Evolutionary conservation across 2,797 vertebrate genomes (phyloP), one percentile per base, ranked within the genome.

Genomic region (Coregonus ussuriensis): DNA sequence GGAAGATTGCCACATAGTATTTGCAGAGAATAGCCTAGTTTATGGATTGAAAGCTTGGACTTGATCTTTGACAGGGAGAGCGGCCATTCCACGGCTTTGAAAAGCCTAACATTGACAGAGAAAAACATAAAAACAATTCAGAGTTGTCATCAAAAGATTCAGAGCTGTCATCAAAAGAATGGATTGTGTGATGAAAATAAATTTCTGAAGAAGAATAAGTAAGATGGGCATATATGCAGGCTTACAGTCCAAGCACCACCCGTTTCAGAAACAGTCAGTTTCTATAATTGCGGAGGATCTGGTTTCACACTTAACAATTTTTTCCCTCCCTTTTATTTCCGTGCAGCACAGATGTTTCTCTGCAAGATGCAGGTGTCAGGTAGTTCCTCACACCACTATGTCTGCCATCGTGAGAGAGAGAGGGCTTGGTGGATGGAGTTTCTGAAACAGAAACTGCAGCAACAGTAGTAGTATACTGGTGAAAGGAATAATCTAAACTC

Each of bases 281-380:
- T 72, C 52, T 56, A 15, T 80, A 63, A 63, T 2, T 35, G 56
- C 82, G 76, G 62, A 69, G 71, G 81, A 76, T 89, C 86, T 87
- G 88, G 84, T 90, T 92, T 91, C 88, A 85, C 86, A 88, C 86
- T 56, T 56, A 65, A 31, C 29, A 4, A 78, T 79, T 84, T 88
- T 85, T 29, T 14, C 51, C 51, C 6, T 53, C 54, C n/a, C 5
- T 79, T 87, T 85, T 82, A 83, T 81, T 88, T 84, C 83, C 84
- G 83, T 29, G 41, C 41, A 47, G 84, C 84, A 87, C 91, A 92
- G 92, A 91, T 93, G 91, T 91, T 91, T 90, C 86, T 81, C 84
- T 75, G 85, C 47, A 14, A 82, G 82, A 59, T 71, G 89, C 91
- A 91, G 89, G 92, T 92, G 90, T 88, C 82, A 81, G 69, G 77